phyloP scores from a whole-genome alignment of 2,888 invertebrate species.

The Melinaea menophilus region DNA sequence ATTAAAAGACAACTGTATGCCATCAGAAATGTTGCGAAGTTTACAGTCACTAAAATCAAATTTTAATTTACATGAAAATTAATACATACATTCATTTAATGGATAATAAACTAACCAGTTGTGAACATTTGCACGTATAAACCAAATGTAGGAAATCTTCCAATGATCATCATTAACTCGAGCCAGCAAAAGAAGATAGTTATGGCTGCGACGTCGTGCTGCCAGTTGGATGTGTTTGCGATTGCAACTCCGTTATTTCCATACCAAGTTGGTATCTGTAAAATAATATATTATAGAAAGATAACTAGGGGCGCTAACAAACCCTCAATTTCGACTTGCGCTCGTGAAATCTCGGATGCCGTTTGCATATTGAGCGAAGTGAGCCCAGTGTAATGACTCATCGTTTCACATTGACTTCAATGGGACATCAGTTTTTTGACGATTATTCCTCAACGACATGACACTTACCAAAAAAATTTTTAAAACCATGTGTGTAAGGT shows the following conservation, averaged over 20 bases:
- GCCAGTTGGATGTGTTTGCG: slow-evolving; percentile 79
- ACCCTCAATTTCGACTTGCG: too few relatives aligned
- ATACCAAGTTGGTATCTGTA: slow-evolving; percentile 65
- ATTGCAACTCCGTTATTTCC: slow-evolving; percentile 49
- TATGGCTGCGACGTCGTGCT: slow-evolving; percentile 87
- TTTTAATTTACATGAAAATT: not conserved
- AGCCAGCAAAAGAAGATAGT: slow-evolving; percentile 89
- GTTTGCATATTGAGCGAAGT: too few relatives aligned
- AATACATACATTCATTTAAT: not conserved
- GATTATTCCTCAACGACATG: too few relatives aligned
- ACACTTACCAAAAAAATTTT: too few relatives aligned
- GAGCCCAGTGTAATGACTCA: too few relatives aligned
- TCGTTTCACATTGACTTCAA: too few relatives aligned
- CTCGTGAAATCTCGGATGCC: too few relatives aligned
- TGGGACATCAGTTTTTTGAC: too few relatives aligned
- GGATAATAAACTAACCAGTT: slow-evolving; percentile 66
- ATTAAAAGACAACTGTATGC: slow-evolving; percentile 89
- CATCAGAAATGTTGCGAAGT: slow-evolving; percentile 88
- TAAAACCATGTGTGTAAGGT: too few relatives aligned
- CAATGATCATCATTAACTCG: slow-evolving; percentile 91
- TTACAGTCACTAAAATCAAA: slow-evolving; percentile 81
- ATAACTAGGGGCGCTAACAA: too few relatives aligned
- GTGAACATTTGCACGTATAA: slow-evolving; percentile 93
- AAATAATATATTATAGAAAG: slow-evolving; percentile 15
- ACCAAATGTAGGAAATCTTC: slow-evolving; percentile 90